Evolutionary conservation across 2,113 vertebrate genomes (phyloP), one percentile per base, ranked within the genome.

Genomic region (Bettongia penicillata): DNA sequence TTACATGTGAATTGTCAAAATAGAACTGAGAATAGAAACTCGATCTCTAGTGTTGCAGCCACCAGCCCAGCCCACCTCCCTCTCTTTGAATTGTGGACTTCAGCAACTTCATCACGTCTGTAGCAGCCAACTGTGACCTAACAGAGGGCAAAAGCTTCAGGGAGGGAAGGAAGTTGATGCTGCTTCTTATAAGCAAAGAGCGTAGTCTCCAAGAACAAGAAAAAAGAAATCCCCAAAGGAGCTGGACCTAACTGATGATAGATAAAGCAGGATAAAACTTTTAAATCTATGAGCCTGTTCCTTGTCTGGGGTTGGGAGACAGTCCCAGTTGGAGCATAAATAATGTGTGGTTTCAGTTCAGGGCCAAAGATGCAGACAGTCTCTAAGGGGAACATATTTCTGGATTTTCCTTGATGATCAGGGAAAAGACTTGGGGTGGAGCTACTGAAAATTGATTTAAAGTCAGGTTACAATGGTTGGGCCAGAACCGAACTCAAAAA

Each of bases 341-440:
- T 50, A 93, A 43, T 37, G 22, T 5, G 37, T 26, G 49, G 90
- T 90, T 90, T 94, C 53, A 91, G 43, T n/a, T 49, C 48, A 92
- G 89, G 26, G 93, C 37, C 93, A 2, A 22, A 3, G 52, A 90
- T 28, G 12, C 48, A 90, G 90, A n/a, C 37, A 4, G 7, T 84
- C 28, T 51, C n/a, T 90, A 11, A 19, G 0, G 4, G 89, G 50
- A 90, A 51, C 53, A 93, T 50, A 28, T 8, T 93, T 90, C 91
- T 28, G 52, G 49, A 53, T 84, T 84, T 84, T 51, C 19, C 89
- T 93, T 92, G 57, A 77, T 91, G 91, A 37, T 51, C 93, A 89
- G 57, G 49, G 43, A 68, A 51, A 49, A 90, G 26, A 91, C 26
- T 2, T 37, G 31, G 89, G 31, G 5, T 2, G 23, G 25, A 51